phyloP scores from a whole-genome alignment of 2,797 vertebrate species.

The Alectoris magna region DNA sequence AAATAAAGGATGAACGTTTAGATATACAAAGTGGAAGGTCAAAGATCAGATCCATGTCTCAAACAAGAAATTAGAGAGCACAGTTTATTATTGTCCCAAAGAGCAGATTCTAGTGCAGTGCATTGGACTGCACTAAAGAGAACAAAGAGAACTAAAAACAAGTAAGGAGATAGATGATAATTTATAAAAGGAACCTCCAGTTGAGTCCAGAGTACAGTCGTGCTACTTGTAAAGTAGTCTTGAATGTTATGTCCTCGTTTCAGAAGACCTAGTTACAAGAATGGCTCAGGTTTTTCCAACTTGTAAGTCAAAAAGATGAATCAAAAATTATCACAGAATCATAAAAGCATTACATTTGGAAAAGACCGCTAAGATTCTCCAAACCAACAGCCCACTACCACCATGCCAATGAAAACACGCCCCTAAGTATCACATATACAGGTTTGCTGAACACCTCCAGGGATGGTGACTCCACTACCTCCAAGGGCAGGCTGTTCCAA shows the following conservation, averaged over 20 bases:
- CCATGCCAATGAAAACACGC: too few species aligned
- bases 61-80: background rate
- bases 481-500: too few species aligned
- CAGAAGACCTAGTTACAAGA: background rate
- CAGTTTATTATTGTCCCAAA: background rate
- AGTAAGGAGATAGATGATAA: background rate
- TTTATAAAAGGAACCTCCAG: background rate
- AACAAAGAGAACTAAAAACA: background rate
- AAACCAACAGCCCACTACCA: too few species aligned
- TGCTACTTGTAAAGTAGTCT: background rate
- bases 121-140: background rate
- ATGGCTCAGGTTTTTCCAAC: background rate
- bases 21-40: background rate
- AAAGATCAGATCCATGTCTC: background rate
- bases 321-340: too few species aligned
- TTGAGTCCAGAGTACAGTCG: background rate
- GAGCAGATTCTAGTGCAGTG: background rate
- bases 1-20: background rate
- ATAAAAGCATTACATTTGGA: too few species aligned
- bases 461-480: too few species aligned
- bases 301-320: too few species aligned
- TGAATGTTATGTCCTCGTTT: background rate
- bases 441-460: too few species aligned
- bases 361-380: too few species aligned
- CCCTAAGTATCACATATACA: too few species aligned